Base-by-base conservation (phyloP, 2,113 vertebrate species). In the Embiotoca jacksoni region DNA sequence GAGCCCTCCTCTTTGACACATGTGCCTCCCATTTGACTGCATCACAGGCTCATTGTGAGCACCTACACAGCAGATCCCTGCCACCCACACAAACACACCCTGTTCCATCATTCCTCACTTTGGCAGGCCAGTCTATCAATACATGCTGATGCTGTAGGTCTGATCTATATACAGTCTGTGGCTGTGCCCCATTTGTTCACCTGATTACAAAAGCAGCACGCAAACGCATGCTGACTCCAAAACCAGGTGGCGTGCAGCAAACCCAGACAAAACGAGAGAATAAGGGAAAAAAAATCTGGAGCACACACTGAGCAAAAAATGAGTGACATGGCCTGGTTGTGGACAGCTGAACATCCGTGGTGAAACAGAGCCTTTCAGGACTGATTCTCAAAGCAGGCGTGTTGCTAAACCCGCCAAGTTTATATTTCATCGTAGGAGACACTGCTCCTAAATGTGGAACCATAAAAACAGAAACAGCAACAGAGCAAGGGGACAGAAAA, bases 231-330 rank as follows among this genome's bases (percentile, higher is more conserved):
- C 69, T 55, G 78, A 92, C 58, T 81, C 67, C 53, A 82, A 83
- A 90, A 92, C 85, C 92, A 94, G 90, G 88, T 93, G 89, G 76
- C 68, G 80, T 46, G 53, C 81, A 75, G 72, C 73, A 63, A 86
- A 60, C 5, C 1, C 46, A 74, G 58, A 72, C 62, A 49, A 78
- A 88, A 60, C 13, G 59, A 66, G 57, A 83, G 61, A 58, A 78
- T 9, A 78, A 78, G 39, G 53, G 41, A n/a, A 68, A 53, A 16
- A 64, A 87, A 87, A 92, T 87, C 86, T 88, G 75, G 83, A 81
- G 67, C 72, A 65, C 11, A 64, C 7, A 14, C 33, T 23, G 39
- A 68, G 52, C 23, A 50, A 64, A 23, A 23, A 80, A 63, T 52
- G 37, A 86, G 71, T 44, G 55, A 65, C 57, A 75, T 30, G 70